Evolutionary conservation across 2,888 invertebrate genomes (phyloP).

Genomic region (Dynastes tityus): DNA sequence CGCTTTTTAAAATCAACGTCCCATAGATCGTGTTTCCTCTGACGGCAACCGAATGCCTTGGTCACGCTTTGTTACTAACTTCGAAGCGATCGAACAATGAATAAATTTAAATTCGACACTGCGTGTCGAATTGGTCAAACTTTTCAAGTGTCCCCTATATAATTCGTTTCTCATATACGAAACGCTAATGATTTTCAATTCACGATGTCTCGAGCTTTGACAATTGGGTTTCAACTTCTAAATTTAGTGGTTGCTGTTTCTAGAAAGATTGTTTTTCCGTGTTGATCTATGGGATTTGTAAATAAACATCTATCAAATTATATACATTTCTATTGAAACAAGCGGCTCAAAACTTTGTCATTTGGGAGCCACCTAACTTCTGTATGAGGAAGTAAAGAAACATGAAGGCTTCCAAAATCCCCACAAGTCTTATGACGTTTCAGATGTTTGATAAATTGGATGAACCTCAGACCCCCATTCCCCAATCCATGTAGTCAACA

Average conservation of each 20-base stretch:
- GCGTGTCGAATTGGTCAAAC: slow-evolving; percentile 28
- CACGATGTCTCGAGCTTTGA: background rate
- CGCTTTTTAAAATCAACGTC: slow-evolving; percentile 24
- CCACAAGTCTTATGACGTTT: too few relatives aligned
- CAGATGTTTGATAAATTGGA: too few relatives aligned
- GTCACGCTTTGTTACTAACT: slow-evolving; percentile 21
- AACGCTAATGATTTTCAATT: slow-evolving; percentile 1
- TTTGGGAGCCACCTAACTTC: too few relatives aligned
- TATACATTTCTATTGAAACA: too few relatives aligned
- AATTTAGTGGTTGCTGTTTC: background rate
- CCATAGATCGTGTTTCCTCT: slow-evolving; percentile 22
- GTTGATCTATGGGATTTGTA: background rate
- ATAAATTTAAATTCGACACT: slow-evolving; percentile 29
- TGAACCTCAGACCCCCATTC: too few relatives aligned
- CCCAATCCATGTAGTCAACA: too few relatives aligned
- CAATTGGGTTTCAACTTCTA: background rate
- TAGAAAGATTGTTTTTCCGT: background rate
- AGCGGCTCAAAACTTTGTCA: too few relatives aligned
- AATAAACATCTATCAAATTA: too few relatives aligned
- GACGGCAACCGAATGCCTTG: slow-evolving; percentile 22
- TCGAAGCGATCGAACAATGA: slow-evolving; percentile 32
- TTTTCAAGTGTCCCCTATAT: slow-evolving; percentile 15
- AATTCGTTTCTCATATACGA: slow-evolving; percentile 27
- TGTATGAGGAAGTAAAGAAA: too few relatives aligned
- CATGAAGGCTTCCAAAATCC: too few relatives aligned